Evolutionary conservation across 2,113 vertebrate genomes (phyloP).

Genomic region (Clarias batrachus): DNA sequence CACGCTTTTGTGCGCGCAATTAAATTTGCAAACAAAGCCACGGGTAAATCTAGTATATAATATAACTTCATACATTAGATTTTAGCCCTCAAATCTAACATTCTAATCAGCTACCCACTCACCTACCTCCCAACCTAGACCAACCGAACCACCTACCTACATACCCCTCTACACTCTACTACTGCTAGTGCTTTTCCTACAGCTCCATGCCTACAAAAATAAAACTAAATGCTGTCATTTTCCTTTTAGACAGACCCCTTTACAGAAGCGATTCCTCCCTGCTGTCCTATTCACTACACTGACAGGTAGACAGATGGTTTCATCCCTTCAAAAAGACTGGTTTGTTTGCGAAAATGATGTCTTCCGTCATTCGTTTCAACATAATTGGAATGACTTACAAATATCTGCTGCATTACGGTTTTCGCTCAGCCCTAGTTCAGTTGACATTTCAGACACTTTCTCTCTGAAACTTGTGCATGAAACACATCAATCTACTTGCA

Average conservation of each 20-base stretch:
- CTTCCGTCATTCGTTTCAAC: background rate
- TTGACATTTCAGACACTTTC: background rate
- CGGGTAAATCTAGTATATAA: background rate
- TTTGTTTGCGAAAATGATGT: background rate
- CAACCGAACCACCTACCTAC: too few relatives aligned
- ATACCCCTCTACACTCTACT: background rate
- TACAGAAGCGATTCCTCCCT: background rate
- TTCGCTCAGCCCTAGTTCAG: background rate
- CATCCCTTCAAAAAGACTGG: background rate
- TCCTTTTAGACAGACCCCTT: background rate
- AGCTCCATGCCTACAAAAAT: background rate
- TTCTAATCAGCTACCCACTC: background rate
- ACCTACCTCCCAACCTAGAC: too few relatives aligned
- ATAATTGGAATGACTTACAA: background rate
- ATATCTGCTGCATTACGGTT: background rate
- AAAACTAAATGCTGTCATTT: background rate
- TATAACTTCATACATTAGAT: background rate
- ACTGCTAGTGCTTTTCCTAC: background rate
- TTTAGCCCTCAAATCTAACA: background rate
- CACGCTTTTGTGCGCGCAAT: too few relatives aligned
- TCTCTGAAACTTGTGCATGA: background rate
- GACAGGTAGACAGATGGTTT: background rate
- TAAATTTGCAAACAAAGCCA: too few relatives aligned
- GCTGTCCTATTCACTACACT: background rate
- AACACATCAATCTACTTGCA: conserved; percentile 17